Evolutionary conservation across 2,797 vertebrate genomes (phyloP), one percentile per base, ranked within the genome.

Genomic region (Cirrhinus mrigala): DNA sequence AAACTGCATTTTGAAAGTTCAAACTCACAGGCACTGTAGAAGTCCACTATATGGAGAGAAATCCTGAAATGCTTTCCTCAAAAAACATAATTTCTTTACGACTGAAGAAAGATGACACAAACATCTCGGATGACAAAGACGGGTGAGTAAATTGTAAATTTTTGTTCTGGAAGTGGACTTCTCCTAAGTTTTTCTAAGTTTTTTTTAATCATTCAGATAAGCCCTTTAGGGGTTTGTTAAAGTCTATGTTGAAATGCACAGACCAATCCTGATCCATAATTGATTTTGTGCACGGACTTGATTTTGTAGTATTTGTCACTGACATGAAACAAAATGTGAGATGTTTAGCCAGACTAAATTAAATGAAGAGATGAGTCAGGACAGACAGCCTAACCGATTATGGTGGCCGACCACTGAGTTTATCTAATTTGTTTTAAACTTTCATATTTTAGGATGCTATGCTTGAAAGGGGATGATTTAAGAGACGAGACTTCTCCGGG

Each of bases 361-460:
- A 12, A 81, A 81, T 70, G 52, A 44, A 20, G 33, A 24, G 33
- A 81, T 8, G 79, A 70, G 7, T 40, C 50, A 20, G 48, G 8
- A 81, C 44, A 44, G 79, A 27, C 33, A 27, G n/a, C 2, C 29
- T 37, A 68, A 52, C 29, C 4, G 3, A 79, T 69, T 37, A 68
- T 44, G 20, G 18, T 22, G 11, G 20, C 37, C 18, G 52, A 58
- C 11, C 6, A 56, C 12, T 15, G 20, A n/a, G 52, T 60, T 78
- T 24, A 77, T 58, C 40, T 3, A 24, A 16, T 12, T 29, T 24
- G 27, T 40, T 73, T 82, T 73, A 1, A 29, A 15, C 10, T 24
- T 54, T 69, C 7, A 15, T 69, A 50, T 82, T 82, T 82, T 58
- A 27, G 46, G 20, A 54, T 52, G 37, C 46, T 14, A 44, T 81